Conservation (phyloP, 2,113 vertebrate genomes). For the Pontoporia blainvillei region DNA sequence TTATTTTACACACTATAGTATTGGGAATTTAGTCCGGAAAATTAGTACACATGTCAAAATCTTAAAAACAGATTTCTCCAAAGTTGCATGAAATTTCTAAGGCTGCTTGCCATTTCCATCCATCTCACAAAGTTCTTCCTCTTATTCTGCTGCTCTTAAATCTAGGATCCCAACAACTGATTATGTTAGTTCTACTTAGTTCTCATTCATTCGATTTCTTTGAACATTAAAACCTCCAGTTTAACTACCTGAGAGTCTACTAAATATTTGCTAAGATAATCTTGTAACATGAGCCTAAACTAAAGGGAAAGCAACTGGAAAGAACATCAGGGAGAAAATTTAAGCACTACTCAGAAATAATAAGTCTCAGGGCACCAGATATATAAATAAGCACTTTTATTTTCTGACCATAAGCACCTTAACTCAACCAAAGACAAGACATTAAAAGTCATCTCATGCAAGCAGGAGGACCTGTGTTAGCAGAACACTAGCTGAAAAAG, state of each 20-base stretch:
- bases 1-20: neutral
- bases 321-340: neutral
- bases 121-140: neutral
- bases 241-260: neutral
- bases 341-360: neutral
- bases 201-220: conserved; percentile 21
- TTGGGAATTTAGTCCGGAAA: neutral
- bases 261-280: neutral
- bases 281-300: neutral
- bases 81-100: neutral
- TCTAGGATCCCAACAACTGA: neutral
- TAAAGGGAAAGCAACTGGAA: neutral
- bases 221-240: neutral
- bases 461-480: neutral
- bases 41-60: neutral
- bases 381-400: neutral
- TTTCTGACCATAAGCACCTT: neutral
- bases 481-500: neutral
- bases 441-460: neutral
- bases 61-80: neutral
- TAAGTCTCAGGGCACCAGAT: neutral
- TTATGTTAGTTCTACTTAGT: neutral
- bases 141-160: neutral
- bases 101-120: neutral
- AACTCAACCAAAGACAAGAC: neutral